Conservation (phyloP, 1,140 invertebrate species). For the Platyura marginata region DNA sequence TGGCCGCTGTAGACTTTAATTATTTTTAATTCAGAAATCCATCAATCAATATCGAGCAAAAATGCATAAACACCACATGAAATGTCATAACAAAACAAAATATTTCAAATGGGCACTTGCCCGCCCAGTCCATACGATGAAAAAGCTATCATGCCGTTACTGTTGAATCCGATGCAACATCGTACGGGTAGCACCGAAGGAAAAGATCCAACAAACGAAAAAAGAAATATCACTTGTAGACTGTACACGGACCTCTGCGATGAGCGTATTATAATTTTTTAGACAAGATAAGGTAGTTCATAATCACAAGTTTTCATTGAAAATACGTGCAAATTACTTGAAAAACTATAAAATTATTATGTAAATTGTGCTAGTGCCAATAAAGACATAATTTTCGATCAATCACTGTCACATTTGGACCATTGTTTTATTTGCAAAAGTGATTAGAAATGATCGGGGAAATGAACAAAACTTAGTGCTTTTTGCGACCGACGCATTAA, state of each 20-base stretch:
- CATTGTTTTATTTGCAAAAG: background rate
- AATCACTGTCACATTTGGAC: background rate
- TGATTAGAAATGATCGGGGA: background rate
- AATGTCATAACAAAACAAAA: no score
- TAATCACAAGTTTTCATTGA: background rate
- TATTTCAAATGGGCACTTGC: no score
- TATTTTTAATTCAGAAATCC: no score
- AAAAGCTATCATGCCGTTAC: background rate
- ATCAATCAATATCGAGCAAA: no score
- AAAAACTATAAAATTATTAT: background rate
- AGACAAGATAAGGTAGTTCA: background rate
- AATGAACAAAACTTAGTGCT: background rate
- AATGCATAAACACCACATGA: no score
- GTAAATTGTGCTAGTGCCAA: background rate
- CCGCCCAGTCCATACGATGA: background rate
- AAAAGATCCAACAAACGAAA: background rate
- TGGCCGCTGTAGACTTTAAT: no score
- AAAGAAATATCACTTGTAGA: background rate
- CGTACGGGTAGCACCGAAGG: background rate
- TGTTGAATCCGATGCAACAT: background rate
- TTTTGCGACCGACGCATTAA: background rate
- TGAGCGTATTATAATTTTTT: background rate
- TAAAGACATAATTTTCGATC: background rate
- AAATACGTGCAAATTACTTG: background rate
- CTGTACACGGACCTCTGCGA: background rate